Base-by-base conservation (phyloP, 2,797 vertebrate genomes). In the Artibeus jamaicensis region DNA sequence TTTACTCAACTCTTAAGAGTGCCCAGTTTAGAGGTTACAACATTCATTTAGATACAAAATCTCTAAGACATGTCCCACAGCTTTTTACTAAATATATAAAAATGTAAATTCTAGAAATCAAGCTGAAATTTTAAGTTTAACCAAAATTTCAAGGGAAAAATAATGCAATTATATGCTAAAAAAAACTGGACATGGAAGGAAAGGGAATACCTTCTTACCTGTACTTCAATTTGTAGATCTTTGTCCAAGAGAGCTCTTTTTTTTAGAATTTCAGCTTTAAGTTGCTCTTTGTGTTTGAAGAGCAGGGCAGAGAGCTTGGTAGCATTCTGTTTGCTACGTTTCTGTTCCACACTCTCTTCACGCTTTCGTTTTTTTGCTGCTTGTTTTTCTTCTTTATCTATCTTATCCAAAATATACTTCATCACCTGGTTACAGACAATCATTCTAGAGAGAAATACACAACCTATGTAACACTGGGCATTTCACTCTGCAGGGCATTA, bases 391-490 rank as follows among this genome's bases (percentile, higher is more conserved):
- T 99, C 99, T 98, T 99, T 99, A 98, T 99, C 99, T 98, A 99
- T 99, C 98, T 99, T 99, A 99, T 99, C 99, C 98, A 99, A 98
- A 98, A 99, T 99, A 95, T 98, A 99, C 98, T 99, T 99, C 99
- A 99, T 99, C 98, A 99, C 99, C 98, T 99, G 99, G 98, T 99
- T 99, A 98, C 99, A 99, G 65, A 99, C 99, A 86, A 99, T 99
- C 99, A 99, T 99, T 98, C 99, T 99, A 98, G 76, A 97, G 85
- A 97, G 93, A 98, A 97, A 97, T n/a, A 97, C 34, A 98, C 89
- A 98, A 95, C 29, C 92, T 74, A 94, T 89, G 96, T 94, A 70
- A 98, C 50, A 55, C 59, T 74, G 76, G 57, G 14, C 9, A 24
- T 74, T 88, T 85, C 74, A 92, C 46, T 82, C 62, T 37, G 32